Evolutionary conservation across 2,113 vertebrate species (phyloP), one percentile per base, ranked within the genome.

Genomic region (Pitta sordida): DNA sequence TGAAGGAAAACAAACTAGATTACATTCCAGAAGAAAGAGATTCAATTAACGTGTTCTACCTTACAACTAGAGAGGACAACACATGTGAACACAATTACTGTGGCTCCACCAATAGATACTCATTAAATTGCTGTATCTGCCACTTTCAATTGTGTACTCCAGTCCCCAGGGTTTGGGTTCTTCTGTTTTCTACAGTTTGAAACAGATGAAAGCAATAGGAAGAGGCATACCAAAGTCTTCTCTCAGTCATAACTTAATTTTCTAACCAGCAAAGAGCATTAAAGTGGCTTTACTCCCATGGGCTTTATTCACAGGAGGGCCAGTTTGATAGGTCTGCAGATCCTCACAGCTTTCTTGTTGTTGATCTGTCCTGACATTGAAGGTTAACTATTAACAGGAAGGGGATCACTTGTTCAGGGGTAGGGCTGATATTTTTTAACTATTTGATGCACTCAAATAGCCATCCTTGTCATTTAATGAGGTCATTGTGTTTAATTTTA

Each of bases 1-100:
- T 26, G 70, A 83, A 82, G 67, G 51, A 85, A 88, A 95, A 52
- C 93, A 96, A 95, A 87, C 36, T 17, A 80, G 82, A 87, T 87
- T 75, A 59, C 58, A 52, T 93, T 95, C 70, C 53, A 48, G 49
- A 65, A 91, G 74, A 93, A 90, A 0, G 1, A 73, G 78, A 87
- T 80, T 87, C 46, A 69, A 46, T 95, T 85, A 93, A 85, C 58
- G 37, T 0, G 0, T 80, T 95, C 52, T 91, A 82, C 77, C 34
- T 60, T 95, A 37, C 36, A 85, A 85, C 44, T 58, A 34, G 69
- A 84, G 70, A 93, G 49, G 62, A 89, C 69, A 74, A 75, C 53
- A 74, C 56, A 67, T 76, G 78, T 91, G 93, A 96, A 62, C 59
- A 15, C 82, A 85, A 65, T 91, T 94, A 89, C 62, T 83, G 62